Base-by-base conservation (phyloP, 2,797 vertebrate species). In the Aratinga solstitialis region DNA sequence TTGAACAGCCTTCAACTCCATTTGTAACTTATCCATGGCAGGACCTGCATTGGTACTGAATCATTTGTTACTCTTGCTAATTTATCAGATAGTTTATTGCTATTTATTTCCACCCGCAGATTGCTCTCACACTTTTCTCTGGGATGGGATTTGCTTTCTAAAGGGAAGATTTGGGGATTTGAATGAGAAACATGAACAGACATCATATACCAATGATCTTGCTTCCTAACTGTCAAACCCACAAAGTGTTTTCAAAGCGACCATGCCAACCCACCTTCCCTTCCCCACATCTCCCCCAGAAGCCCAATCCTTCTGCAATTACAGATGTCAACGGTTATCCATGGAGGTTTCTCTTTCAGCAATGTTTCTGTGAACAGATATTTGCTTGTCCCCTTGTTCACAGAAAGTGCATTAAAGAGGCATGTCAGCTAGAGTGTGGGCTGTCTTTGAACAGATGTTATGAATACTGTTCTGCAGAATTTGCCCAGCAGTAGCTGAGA, bases 361-460 rank as follows among this genome's bases (percentile, higher is more conserved):
- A 93, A 43, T 51, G 84, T 91, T 95, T 95, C 83, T 78, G 69
- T 91, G 95, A 94, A 95, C 65, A 97, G 93, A 94, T 73, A 88
- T 81, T 94, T 96, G 54, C 84, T 94, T 94, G 86, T 94, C 77
- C 85, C 86, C 36, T 29, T 91, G 58, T 89, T 96, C 84, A 71
- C 91, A 92, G 90, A 95, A 86, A 94, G 65, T 5, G 10, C 79
- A 30, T 96, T 93, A 96, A 92, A 94, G 89, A 90, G 62, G 78
- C 48, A 81, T 81, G 87, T 95, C 93, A 95, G 94, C 80, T 90
- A 91, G 72, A 84, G 91, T 94, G 95, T 93, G 93, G 94, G 94
- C 51, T 96, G 92, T 32, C 95, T 96, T 96, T 96, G 92, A 96
- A 95, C 91, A 94, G 65, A 96, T 92, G 81, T 95, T 94, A 92